These are phyloP conservation scores for Enteromius treurensis DNA, from an alignment of 2,797 vertebrate genomes.

Conservation along the genomic window DNA sequence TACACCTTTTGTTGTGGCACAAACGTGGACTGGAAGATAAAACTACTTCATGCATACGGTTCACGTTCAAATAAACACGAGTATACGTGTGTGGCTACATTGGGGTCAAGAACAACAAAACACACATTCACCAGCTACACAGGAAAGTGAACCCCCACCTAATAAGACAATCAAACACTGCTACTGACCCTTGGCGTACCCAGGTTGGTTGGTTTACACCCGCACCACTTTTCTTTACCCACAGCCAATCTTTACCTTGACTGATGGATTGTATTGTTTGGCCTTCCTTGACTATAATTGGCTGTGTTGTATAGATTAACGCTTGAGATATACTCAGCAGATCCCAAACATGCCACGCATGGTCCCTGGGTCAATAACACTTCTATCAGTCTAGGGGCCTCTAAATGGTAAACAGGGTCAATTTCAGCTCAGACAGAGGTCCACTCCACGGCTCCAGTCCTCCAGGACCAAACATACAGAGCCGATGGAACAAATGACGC, in stretches of 20 bases:
- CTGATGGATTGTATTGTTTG: conserved; percentile 85
- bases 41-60: conserved; percentile 79
- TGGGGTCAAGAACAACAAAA: conserved; percentile 75
- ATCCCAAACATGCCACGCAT: conserved; percentile 82
- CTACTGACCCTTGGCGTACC: conserved; percentile 76
- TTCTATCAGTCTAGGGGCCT: conserved; percentile 77
- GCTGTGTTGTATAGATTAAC: conserved; percentile 82
- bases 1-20: conserved; percentile 27
- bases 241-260: conserved; percentile 64
- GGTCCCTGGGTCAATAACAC: conserved; percentile 81
- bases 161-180: conserved; percentile 81
- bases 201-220: conserved; percentile 77
- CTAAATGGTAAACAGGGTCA: conserved; percentile 83
- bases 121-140: conserved; percentile 75
- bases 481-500: conserved; percentile 65
- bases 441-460: conserved; percentile 66
- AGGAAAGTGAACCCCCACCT: conserved; percentile 61
- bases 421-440: conserved; percentile 65
- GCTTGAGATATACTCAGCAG: conserved; percentile 82
- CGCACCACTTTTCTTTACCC: conserved; percentile 74
- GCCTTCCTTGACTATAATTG: conserved; percentile 81
- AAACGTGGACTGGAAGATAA: conserved; percentile 56
- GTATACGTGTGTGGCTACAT: conserved; percentile 64
- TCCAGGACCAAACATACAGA: conserved; percentile 68
- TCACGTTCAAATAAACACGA: conserved; percentile 82